A percentile compares a stretch with the other conserved stretches of the same genome.
phyloP scores from a whole-genome alignment of 2,888 invertebrate species.

The Acrocera orbiculus region DNA sequence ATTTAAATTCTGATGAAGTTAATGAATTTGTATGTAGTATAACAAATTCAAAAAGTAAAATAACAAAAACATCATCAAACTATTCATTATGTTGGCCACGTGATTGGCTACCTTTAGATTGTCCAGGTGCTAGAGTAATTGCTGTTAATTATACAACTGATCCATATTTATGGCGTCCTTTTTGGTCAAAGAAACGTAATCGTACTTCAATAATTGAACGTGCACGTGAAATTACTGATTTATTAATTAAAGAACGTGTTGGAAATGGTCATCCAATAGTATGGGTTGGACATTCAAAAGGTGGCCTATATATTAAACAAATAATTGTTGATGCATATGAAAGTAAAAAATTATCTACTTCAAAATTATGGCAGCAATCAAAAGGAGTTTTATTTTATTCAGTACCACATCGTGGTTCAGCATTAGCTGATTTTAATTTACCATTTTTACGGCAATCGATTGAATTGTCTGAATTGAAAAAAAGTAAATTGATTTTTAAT shows the following conservation, averaged over 20 bases:
- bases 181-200: conserved; percentile 50
- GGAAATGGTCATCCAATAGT: conserved; percentile 62
- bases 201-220: conserved; percentile 48
- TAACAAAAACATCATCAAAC: conserved; percentile 17
- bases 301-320: conserved; percentile 72
- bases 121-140: conserved; percentile 57
- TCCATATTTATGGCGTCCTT: conserved; percentile 54
- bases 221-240: conserved; percentile 52
- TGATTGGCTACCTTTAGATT: conserved; percentile 70
- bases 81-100: conserved; percentile 64
- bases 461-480: conserved; percentile 59
- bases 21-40: conserved; percentile 9
- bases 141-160: conserved; percentile 71
- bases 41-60: conserved; percentile 2
- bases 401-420: conserved; percentile 71
- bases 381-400: conserved; percentile 66
- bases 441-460: conserved; percentile 58
- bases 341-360: conserved; percentile 29
- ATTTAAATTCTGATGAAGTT: conserved; percentile 23
- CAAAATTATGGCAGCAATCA: conserved; percentile 37
- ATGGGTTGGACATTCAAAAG: conserved; percentile 71
- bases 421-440: conserved; percentile 54
- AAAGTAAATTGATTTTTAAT: conserved; percentile 49
- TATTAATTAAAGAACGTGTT: conserved; percentile 44
- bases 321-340: conserved; percentile 49